phyloP scores from a whole-genome alignment of 37 sponge, comb jelly and placozoan genomes.

The Cliona cf. orientalis region DNA sequence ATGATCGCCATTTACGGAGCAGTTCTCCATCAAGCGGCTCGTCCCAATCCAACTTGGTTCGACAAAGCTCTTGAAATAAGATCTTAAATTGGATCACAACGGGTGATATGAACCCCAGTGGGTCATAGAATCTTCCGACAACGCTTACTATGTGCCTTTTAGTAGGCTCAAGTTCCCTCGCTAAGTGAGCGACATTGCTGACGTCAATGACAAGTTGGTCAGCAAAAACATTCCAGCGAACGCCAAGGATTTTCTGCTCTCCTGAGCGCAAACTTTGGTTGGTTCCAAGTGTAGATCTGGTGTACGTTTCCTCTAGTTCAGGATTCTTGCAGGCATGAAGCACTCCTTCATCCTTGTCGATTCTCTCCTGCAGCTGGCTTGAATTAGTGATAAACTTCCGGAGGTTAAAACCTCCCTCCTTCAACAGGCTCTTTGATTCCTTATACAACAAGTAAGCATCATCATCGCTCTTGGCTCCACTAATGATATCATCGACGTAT shows the following conservation, averaged over 20 bases:
- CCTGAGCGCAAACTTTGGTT: not conserved
- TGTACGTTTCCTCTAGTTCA: constrained; percentile 1
- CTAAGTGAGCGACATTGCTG: constrained; percentile 1
- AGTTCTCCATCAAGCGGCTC: not conserved
- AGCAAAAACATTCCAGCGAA: constrained; percentile 15
- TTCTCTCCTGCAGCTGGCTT: not conserved
- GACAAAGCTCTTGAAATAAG: constrained; percentile 29
- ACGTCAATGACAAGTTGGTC: constrained; percentile 25
- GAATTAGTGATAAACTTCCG: constrained; percentile 31
- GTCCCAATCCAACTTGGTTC: constrained; percentile 27
- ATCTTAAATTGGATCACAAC: constrained; percentile 38
- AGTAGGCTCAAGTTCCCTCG: constrained; percentile 6
- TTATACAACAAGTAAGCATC: not conserved
- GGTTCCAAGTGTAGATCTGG: not conserved
- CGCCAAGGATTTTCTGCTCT: too few species aligned
- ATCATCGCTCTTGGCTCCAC: constrained; percentile 16
- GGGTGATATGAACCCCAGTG: constrained; percentile 31
- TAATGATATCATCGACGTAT: constrained; percentile 39
- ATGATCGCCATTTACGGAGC: not conserved
- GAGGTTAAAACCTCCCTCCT: constrained; percentile 31
- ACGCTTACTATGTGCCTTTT: constrained; percentile 14
- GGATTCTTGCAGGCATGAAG: not conserved
- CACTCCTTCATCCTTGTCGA: not conserved
- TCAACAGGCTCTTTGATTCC: constrained; percentile 13
- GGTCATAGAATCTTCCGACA: too few species aligned